phyloP scores from a whole-genome alignment of 2,888 invertebrate species.

The Ennomos erosarius region DNA sequence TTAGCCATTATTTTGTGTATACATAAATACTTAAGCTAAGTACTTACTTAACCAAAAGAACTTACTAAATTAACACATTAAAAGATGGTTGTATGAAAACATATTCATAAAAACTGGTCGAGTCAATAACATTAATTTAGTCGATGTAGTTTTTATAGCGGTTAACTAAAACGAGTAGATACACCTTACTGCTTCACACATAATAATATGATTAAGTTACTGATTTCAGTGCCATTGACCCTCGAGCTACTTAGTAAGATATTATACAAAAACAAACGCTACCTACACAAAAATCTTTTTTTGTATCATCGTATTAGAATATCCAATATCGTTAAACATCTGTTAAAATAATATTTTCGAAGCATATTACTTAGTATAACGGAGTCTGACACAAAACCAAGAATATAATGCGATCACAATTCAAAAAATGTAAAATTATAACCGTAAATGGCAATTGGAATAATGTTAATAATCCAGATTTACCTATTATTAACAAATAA shows the following conservation, averaged over 20 bases:
- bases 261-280: constrained; percentile 13
- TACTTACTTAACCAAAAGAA: constrained; percentile 8
- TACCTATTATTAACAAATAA: constrained; percentile 29
- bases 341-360: neutral
- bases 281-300: constrained; percentile 2
- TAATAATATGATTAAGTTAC: constrained; percentile 29
- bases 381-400: constrained; percentile 11
- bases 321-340: constrained; percentile 9
- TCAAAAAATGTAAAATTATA: constrained; percentile 9
- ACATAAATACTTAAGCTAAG: constrained; percentile 11
- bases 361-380: constrained; percentile 4
- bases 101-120: constrained; percentile 26
- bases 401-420: constrained; percentile 11
- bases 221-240: constrained; percentile 53
- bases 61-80: constrained; percentile 3
- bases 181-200: constrained; percentile 10
- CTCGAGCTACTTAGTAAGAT: constrained; percentile 11
- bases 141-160: constrained; percentile 30
- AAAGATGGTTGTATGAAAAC: constrained; percentile 8
- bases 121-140: constrained; percentile 40
- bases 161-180: constrained; percentile 14
- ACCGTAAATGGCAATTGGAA: constrained; percentile 15
- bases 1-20: constrained; percentile 69
- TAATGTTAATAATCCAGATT: constrained; percentile 44
- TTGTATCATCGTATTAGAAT: constrained; percentile 4